phyloP scores from a whole-genome alignment of 1,140 invertebrate genomes.

The Scaptomyza graminum region DNA sequence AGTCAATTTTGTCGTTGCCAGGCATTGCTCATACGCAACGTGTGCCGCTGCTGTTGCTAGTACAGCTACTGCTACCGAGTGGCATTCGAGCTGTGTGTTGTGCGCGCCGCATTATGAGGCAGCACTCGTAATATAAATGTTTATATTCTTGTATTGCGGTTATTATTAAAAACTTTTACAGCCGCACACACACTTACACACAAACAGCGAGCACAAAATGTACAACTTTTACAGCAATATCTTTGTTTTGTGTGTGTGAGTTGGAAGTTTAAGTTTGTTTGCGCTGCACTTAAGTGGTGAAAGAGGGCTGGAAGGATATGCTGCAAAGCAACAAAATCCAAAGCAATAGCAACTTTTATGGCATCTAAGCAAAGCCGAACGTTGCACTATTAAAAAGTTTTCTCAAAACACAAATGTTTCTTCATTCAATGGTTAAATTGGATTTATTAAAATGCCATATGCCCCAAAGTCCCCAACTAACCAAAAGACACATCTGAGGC shows the following conservation, averaged over 20 bases:
- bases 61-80: not conserved
- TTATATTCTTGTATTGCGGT: conserved; percentile 83
- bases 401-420: conserved; percentile 17
- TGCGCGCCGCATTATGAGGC: conserved; percentile 70
- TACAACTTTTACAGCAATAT: conserved; percentile 76
- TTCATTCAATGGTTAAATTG: conserved; percentile 67
- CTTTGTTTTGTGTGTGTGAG: conserved; percentile 42
- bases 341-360: conserved; percentile 50
- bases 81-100: conserved; percentile 19
- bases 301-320: conserved; percentile 7
- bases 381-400: conserved; percentile 79
- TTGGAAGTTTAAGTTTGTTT: conserved; percentile 67
- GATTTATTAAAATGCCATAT: conserved; percentile 56
- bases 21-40: conserved; percentile 64
- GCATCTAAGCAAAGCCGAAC: conserved; percentile 66
- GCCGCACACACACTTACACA: conserved; percentile 21
- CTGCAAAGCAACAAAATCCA: conserved; percentile 38
- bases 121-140: conserved; percentile 76
- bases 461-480: not conserved
- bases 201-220: conserved; percentile 26
- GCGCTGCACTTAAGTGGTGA: conserved; percentile 68
- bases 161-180: conserved; percentile 82
- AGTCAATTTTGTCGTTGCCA: too few relatives aligned
- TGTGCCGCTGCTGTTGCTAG: conserved; percentile 6
- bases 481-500: conserved; percentile 1